Percentiles rank a stretch among this genome's conserved stretches.
Evolutionary conservation across 2,888 invertebrate species (phyloP).

Genomic region (Eupithecia centaureata): DNA sequence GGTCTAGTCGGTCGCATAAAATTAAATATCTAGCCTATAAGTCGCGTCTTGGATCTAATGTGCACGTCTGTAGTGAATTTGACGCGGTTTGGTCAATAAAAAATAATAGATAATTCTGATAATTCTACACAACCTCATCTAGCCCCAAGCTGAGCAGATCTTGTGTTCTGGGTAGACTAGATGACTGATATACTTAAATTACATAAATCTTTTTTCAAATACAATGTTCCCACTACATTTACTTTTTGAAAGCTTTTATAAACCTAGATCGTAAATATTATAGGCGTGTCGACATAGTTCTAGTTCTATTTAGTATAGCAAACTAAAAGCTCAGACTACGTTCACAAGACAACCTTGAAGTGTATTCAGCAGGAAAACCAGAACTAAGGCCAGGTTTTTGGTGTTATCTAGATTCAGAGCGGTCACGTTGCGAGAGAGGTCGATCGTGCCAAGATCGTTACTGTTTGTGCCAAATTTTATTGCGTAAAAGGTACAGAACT

Average conservation of each 20-base stretch:
- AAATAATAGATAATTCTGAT: too few relatives aligned
- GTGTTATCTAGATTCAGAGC: conserved; percentile 48
- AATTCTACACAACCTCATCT: too few relatives aligned
- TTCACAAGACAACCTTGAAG: conserved; percentile 25
- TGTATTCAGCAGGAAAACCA: conserved; percentile 26
- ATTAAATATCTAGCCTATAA: conserved; percentile 61
- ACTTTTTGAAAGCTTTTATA: not conserved
- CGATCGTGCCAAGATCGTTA: conserved; percentile 49
- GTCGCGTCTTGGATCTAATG: conserved; percentile 31
- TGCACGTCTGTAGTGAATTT: not conserved
- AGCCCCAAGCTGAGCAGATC: too few relatives aligned
- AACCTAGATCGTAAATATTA: not conserved
- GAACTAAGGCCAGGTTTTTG: conserved; percentile 30
- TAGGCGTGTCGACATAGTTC: conserved; percentile 7
- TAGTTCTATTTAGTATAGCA: not conserved
- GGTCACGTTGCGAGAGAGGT: conserved; percentile 56
- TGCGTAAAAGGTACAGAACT: not conserved
- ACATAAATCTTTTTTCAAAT: too few relatives aligned
- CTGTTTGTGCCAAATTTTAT: conserved; percentile 6
- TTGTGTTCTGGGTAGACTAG: too few relatives aligned
- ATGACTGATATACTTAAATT: too few relatives aligned
- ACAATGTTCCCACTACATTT: too few relatives aligned
- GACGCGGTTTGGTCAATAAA: too few relatives aligned
- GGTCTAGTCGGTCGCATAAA: conserved; percentile 58
- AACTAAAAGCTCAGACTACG: not conserved